Conservation (phyloP, 2,888 invertebrate genomes). For the Ophraella communa region DNA sequence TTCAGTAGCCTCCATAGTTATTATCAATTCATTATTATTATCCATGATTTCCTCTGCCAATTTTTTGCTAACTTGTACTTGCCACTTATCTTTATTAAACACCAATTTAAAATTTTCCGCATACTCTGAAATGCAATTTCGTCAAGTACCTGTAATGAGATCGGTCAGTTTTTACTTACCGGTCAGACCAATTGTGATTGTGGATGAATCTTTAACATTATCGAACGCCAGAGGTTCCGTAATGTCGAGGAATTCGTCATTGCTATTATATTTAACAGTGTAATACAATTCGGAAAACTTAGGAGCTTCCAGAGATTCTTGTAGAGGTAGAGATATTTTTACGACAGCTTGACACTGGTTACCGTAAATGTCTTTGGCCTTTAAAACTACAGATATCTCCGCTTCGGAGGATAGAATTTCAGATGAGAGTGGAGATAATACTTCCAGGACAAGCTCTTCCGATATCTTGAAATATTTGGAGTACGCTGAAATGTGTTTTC, state of each 20-base stretch:
- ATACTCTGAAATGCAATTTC: constrained; percentile 33
- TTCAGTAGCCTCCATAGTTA: constrained; percentile 12
- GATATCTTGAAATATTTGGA: constrained; percentile 17
- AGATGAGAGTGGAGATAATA: not conserved
- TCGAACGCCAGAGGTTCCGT: not conserved
- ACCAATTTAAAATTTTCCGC: constrained; percentile 11
- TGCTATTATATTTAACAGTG: constrained; percentile 14
- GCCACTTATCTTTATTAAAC: constrained; percentile 8
- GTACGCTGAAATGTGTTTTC: constrained; percentile 32
- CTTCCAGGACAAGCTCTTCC: not conserved
- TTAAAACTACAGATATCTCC: constrained; percentile 17
- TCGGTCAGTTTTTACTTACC: constrained; percentile 16
- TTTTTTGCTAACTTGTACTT: not conserved
- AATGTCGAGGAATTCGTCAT: constrained; percentile 9
- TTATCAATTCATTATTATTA: constrained; percentile 3
- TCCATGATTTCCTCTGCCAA: not conserved
- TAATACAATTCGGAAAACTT: constrained; percentile 30
- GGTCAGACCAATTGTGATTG: constrained; percentile 8
- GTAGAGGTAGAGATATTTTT: constrained; percentile 11
- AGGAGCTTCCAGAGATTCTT: constrained; percentile 18
- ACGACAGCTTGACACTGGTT: constrained; percentile 21
- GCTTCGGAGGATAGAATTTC: not conserved
- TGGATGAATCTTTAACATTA: constrained; percentile 7
- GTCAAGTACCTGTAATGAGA: too few relatives aligned
- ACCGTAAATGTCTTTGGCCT: constrained; percentile 12